Evolutionary conservation across 2,888 invertebrate species (phyloP), one percentile per base, ranked within the genome.

Genomic region (Aporophyla nigra): DNA sequence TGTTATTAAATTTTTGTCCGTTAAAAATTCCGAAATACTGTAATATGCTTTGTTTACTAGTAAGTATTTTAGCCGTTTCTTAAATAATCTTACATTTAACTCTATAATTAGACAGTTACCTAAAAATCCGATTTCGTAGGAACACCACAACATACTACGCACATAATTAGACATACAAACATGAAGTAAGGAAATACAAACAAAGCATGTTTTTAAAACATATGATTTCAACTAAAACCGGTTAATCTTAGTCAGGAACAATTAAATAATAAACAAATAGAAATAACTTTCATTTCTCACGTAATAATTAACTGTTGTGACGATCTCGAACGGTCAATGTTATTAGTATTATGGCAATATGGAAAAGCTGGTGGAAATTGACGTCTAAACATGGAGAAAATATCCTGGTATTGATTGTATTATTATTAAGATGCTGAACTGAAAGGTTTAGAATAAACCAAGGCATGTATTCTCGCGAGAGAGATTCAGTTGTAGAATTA

Each of bases 121-220:
- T n/a, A 75, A 70, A 56, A 21, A 2, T 58, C 75, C 43, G 10
- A 65, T 53, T 81, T 56, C n/a, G 0, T 5, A 66, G 14, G 49
- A n/a, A 4, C n/a, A 62, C 85, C 2, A 65, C 77, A 78, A 76
- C 87, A 84, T 72, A 61, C 46, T 67, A 61, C 76, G 80, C 69
- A 81, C 85, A 91, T 90, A 87, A 92, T 91, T 90, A 89, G 83
- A 87, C 76, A 77, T 83, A 74, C 89, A 91, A 91, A 92, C 89
- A 88, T 67, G 86, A 84, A 82, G 78, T 74, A 65, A 89, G 89
- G 90, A 91, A 92, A 84, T 86, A 83, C 90, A 91, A 91, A 91
- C 90, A 90, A 74, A 74, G 77, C 33, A 33, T 77, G 85, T 86
- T 86, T 85, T 85, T 86, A 84, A 87, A 77, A 87, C 89, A 86